Conservation (phyloP, 2,888 invertebrate species). For the Caenorhabditis becei region DNA sequence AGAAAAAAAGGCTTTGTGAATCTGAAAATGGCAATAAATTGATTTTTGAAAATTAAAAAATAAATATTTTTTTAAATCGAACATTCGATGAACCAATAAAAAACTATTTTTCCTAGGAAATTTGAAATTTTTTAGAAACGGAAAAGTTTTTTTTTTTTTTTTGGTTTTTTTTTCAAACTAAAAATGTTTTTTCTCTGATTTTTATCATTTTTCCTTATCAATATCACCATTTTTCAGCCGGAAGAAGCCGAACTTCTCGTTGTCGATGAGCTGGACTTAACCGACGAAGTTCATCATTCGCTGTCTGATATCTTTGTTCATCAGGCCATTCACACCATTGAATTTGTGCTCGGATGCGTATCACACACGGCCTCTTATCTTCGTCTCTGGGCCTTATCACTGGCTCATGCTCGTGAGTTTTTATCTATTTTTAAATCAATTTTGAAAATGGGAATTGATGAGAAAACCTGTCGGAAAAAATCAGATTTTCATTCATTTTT, state of each 20-base stretch:
- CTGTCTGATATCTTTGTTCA: constrained; percentile 87
- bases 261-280: constrained; percentile 36
- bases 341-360: constrained; percentile 97
- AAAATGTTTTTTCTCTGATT: constrained; percentile 3
- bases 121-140: constrained; percentile 1
- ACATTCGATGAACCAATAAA: too few relatives aligned
- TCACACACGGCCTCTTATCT: constrained; percentile 99
- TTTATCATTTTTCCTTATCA: not conserved
- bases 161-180: too few relatives aligned
- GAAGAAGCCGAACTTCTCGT: constrained; percentile 42
- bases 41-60: not conserved
- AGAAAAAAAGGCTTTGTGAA: too few relatives aligned
- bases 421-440: too few relatives aligned
- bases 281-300: constrained; percentile 45
- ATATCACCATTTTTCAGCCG: too few relatives aligned
- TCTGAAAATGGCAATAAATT: too few relatives aligned
- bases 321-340: constrained; percentile 96
- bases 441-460: too few relatives aligned
- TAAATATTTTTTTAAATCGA: not conserved
- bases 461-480: too few relatives aligned
- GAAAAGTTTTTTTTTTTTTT: too few relatives aligned
- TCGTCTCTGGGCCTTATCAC: constrained; percentile 97
- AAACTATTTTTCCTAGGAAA: too few relatives aligned
- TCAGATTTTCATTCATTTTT: not conserved
- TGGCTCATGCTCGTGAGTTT: constrained; percentile 96